Evolutionary conservation across 1,140 invertebrate genomes (phyloP), one percentile per base, ranked within the genome.

Genomic region (Stegodyphus dumicola): DNA sequence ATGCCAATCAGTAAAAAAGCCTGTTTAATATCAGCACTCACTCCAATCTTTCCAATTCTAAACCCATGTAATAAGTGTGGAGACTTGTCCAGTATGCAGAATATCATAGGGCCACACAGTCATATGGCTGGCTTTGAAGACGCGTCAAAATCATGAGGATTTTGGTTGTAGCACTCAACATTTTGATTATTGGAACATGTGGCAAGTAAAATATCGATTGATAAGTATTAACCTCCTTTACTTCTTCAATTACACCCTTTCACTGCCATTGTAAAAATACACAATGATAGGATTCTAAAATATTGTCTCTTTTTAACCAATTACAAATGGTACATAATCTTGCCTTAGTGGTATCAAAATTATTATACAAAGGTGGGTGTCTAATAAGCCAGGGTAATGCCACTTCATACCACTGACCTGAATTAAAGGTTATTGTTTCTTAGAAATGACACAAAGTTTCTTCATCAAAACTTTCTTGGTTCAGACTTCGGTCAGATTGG

Each of bases 341-440:
- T 7, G 75, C 54, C 65, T 77, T 52, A 18, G 66, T 67, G 33
- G 53, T 17, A 6, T 85, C 74, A 15, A 51, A 73, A 10, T 69
- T 67, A 76, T 76, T 33, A 69, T 85, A 54, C 13, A 66, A 48
- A n/a, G 52, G n/a, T 5, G 60, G 70, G 49, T 74, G 80, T 48
- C 71, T 60, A 49, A 54, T n/a, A 15, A 74, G 3, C 54, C 70
- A 81, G 6, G 33, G 56, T 52, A 81, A 65, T 15, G 56, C 3
- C 7, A 81, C 70, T 65, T 81, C 60, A 74, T 81, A 65, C 13
- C 13, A 5, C 9, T 10, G 56, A 60, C 51, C 18, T 74, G 69
- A 18, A 71, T 48, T 73, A 71, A 51, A 13, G 18, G 9, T 9
- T 67, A 9, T 15, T 2, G 7, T 9, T n/a, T 67, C 18, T 33